Percentiles rank a stretch among this genome's conserved stretches.
phyloP scores from a whole-genome alignment of 2,888 invertebrate genomes.

The Lacanobia oleracea region DNA sequence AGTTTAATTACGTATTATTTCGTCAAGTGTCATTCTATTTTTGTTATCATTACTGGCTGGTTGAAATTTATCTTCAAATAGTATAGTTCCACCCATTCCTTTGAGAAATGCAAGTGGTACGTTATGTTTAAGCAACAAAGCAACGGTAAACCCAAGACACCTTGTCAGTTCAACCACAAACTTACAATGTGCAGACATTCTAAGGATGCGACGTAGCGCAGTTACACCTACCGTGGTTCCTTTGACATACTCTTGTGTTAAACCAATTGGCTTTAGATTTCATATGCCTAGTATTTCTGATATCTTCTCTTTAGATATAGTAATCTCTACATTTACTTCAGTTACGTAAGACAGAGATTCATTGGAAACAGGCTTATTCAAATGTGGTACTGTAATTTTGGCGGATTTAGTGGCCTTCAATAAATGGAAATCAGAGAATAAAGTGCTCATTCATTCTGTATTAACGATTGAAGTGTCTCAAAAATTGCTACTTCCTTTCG shows the following conservation, averaged over 20 bases:
- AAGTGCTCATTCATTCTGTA: conserved; percentile 44
- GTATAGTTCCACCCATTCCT: neutral
- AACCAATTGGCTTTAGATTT: conserved; percentile 4
- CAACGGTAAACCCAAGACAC: neutral
- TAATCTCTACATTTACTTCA: conserved; percentile 25
- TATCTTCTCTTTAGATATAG: conserved; percentile 15
- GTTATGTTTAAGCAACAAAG: neutral
- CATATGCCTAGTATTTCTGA: conserved; percentile 9
- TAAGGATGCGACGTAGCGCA: neutral
- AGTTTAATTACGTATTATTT: neutral
- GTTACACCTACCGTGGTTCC: neutral
- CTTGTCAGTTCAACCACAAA: neutral
- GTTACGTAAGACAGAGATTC: conserved; percentile 18
- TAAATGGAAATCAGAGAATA: conserved; percentile 51
- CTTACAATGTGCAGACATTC: neutral
- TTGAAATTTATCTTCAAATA: neutral
- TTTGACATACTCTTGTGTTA: conserved; percentile 21
- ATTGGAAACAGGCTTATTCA: conserved; percentile 49
- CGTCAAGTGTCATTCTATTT: neutral
- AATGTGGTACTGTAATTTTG: conserved; percentile 50
- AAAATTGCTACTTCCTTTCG: conserved; percentile 10
- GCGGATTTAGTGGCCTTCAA: conserved; percentile 38
- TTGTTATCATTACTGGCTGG: neutral
- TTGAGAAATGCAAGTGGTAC: neutral
- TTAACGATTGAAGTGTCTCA: conserved; percentile 31